Evolutionary conservation across 2,888 invertebrate species (phyloP).

Genomic region (Drosophila recens): DNA sequence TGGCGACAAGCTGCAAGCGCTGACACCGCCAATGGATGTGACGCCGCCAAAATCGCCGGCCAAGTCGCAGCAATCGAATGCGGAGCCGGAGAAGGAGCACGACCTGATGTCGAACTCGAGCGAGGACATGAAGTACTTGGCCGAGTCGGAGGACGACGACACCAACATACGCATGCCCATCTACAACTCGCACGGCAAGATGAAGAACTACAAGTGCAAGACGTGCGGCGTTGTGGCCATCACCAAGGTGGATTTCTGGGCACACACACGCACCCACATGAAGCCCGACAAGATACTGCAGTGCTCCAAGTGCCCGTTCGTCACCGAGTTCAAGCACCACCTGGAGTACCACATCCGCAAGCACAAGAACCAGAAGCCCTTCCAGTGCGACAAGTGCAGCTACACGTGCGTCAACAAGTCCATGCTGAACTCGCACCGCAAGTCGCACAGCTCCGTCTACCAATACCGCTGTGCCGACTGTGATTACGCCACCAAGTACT

Average conservation of each 20-base stretch:
- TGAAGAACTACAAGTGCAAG: slow-evolving; percentile 96
- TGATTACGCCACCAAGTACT: slow-evolving; percentile 98
- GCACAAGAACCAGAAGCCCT: slow-evolving; percentile 97
- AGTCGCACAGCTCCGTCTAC: slow-evolving; percentile 96
- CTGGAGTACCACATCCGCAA: slow-evolving; percentile 98
- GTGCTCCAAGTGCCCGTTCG: slow-evolving; percentile 97
- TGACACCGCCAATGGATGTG: slow-evolving; percentile 85
- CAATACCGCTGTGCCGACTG: slow-evolving; percentile 97
- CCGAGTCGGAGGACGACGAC: slow-evolving; percentile 83
- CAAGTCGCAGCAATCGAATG: slow-evolving; percentile 63
- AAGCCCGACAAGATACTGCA: slow-evolving; percentile 95
- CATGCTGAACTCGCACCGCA: slow-evolving; percentile 99
- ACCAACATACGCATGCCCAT: slow-evolving; percentile 86
- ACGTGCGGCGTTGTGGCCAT: slow-evolving; percentile 94
- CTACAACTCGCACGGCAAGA: slow-evolving; percentile 89
- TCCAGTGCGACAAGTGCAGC: slow-evolving; percentile 94
- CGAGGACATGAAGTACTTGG: slow-evolving; percentile 82
- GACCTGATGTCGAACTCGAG: slow-evolving; percentile 84
- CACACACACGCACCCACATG: slow-evolving; percentile 95
- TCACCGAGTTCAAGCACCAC: slow-evolving; percentile 99
- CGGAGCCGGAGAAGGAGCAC: slow-evolving; percentile 78
- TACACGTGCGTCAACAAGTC: slow-evolving; percentile 99
- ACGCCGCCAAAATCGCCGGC: slow-evolving; percentile 85
- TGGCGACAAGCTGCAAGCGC: slow-evolving; percentile 75
- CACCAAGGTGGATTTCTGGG: slow-evolving; percentile 97